Percentiles rank a stretch among this genome's conserved stretches.
These are phyloP conservation scores for Leptarthrus brevirostris DNA, from an alignment of 2,888 invertebrate genomes.

Conservation along the genomic window DNA sequence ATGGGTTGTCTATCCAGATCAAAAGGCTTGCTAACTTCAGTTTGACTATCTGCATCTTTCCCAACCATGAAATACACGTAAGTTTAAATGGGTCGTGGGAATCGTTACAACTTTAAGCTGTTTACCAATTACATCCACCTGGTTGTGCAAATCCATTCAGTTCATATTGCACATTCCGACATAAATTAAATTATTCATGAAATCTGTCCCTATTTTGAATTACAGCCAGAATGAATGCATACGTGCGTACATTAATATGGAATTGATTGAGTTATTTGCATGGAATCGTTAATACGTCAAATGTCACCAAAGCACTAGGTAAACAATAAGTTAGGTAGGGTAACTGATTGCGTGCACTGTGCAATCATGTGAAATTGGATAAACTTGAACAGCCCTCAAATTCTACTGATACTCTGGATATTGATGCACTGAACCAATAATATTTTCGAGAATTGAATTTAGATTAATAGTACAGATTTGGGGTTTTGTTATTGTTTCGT, in stretches of 20 bases:
- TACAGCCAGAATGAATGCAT: neutral
- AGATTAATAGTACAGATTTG: too few relatives aligned
- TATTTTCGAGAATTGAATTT: too few relatives aligned
- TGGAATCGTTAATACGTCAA: constrained; percentile 35
- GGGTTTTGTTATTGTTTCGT: too few relatives aligned
- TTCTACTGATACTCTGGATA: too few relatives aligned
- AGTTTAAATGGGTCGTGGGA: neutral
- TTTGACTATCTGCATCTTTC: constrained; percentile 1
- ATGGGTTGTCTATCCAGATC: neutral
- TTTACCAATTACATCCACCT: neutral
- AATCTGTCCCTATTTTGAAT: constrained; percentile 20
- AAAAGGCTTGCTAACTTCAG: neutral
- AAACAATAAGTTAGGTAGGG: constrained; percentile 15
- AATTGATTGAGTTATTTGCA: constrained; percentile 35
- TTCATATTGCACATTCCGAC: neutral
- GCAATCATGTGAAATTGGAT: neutral
- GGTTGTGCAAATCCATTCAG: neutral
- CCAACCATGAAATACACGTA: neutral
- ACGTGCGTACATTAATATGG: constrained; percentile 18
- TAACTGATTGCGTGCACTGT: neutral
- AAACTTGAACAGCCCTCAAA: neutral
- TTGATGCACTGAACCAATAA: too few relatives aligned
- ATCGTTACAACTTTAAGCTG: neutral
- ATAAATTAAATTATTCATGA: constrained; percentile 39
- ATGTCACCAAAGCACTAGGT: constrained; percentile 29